phyloP scores from a whole-genome alignment of 2,113 vertebrate species.

The Hemicordylus capensis region DNA sequence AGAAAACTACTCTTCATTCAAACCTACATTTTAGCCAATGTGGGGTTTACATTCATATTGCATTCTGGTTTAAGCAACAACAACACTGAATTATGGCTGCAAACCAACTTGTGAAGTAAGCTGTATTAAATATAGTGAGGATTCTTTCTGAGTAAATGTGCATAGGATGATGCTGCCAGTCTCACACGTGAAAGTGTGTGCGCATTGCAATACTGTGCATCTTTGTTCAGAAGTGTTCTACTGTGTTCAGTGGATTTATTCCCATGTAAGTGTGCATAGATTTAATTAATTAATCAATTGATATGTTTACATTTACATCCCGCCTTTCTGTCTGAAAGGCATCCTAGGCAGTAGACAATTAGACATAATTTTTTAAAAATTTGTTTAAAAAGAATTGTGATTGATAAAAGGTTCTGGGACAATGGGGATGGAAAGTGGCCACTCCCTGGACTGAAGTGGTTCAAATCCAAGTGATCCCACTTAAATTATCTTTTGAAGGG shows the following conservation, averaged over 20 bases:
- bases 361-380: too few relatives aligned
- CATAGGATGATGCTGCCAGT: neutral
- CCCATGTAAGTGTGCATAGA: neutral
- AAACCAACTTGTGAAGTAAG: neutral
- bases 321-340: too few relatives aligned
- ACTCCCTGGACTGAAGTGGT: neutral
- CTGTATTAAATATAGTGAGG: neutral
- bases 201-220: neutral
- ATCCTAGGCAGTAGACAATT: too few relatives aligned
- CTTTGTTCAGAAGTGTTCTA: too few relatives aligned
- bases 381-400: too few relatives aligned
- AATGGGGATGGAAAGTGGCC: too few relatives aligned
- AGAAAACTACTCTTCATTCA: neutral
- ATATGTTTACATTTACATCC: neutral
- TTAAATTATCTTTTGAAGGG: neutral
- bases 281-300: neutral
- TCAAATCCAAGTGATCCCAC: neutral
- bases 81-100: neutral
- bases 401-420: too few relatives aligned
- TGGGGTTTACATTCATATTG: neutral
- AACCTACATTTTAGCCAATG: neutral
- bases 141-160: neutral
- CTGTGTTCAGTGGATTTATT: neutral
- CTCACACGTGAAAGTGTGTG: neutral
- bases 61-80: neutral